These are phyloP conservation scores for Elephas maximus DNA, from an alignment of 2,113 vertebrate species.

Conservation along the genomic window DNA sequence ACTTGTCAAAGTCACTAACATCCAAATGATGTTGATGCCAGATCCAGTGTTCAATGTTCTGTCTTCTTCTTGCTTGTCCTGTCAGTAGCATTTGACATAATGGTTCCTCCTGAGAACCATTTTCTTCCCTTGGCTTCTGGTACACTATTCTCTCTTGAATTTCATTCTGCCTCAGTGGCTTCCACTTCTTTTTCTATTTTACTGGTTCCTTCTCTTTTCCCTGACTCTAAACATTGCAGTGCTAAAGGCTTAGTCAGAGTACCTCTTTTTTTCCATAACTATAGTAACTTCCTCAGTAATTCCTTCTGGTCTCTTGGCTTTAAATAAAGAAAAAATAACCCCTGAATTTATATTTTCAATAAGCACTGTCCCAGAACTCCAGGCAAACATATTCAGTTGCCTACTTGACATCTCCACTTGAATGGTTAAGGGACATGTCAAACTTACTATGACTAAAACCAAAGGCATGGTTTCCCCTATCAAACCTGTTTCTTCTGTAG, in stretches of 20 bases:
- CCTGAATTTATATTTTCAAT: background rate
- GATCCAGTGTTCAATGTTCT: background rate
- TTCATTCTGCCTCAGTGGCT: background rate
- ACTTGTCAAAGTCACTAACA: background rate
- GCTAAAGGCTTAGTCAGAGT: background rate
- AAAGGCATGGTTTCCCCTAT: background rate
- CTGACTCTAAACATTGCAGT: background rate
- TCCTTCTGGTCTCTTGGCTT: background rate
- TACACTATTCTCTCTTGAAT: background rate
- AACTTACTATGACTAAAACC: background rate
- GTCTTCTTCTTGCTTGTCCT: background rate
- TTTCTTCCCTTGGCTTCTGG: background rate
- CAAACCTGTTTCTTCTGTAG: background rate
- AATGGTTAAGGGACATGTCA: background rate
- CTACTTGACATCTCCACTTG: background rate
- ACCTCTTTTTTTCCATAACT: background rate
- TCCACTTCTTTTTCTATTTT: background rate
- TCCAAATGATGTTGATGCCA: background rate
- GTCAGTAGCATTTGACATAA: background rate
- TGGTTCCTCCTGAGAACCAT: background rate
- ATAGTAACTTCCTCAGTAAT: background rate
- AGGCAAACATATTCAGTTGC: background rate
- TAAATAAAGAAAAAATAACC: background rate
- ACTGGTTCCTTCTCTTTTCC: background rate
- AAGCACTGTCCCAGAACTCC: background rate